Percentiles rank a stretch among this genome's conserved stretches.
Evolutionary conservation across 1,140 invertebrate genomes (phyloP).

Genomic region (Brachionus koreanus): DNA sequence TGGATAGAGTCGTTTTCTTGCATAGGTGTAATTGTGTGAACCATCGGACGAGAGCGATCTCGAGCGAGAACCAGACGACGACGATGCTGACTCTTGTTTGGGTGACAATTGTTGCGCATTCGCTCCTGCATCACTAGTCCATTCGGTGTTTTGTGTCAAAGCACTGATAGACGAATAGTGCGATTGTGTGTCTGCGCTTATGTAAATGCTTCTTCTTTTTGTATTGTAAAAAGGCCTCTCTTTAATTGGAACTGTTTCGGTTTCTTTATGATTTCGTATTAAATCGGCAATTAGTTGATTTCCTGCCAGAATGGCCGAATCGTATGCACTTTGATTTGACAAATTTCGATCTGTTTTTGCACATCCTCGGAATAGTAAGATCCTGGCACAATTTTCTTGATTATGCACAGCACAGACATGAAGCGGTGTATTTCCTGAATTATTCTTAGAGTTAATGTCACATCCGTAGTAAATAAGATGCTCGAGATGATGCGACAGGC

Average conservation of each 20-base stretch:
- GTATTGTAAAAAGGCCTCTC: constrained; percentile 90
- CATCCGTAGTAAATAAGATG: constrained; percentile 86
- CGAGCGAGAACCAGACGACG: neutral
- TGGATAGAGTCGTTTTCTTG: constrained; percentile 44
- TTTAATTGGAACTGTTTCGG: constrained; percentile 85
- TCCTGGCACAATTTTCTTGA: constrained; percentile 88
- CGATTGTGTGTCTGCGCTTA: neutral
- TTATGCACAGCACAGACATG: constrained; percentile 97
- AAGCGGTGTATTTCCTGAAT: constrained; percentile 89
- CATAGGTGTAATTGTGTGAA: constrained; percentile 9
- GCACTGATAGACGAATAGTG: neutral
- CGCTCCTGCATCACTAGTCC: neutral
- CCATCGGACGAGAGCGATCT: neutral
- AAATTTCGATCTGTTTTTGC: constrained; percentile 64
- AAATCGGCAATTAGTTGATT: constrained; percentile 89
- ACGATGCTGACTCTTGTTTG: neutral
- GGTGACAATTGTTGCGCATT: neutral
- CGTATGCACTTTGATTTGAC: constrained; percentile 94
- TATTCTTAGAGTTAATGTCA: constrained; percentile 88
- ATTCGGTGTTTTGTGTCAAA: neutral
- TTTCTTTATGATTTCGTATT: constrained; percentile 84
- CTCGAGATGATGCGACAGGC: constrained; percentile 90
- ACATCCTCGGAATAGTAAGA: constrained; percentile 89
- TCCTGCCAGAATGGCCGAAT: constrained; percentile 91
- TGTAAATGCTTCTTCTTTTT: constrained; percentile 62